These are phyloP conservation scores for Seira musarum DNA, from an alignment of 2,888 invertebrate genomes.

Conservation along the genomic window DNA sequence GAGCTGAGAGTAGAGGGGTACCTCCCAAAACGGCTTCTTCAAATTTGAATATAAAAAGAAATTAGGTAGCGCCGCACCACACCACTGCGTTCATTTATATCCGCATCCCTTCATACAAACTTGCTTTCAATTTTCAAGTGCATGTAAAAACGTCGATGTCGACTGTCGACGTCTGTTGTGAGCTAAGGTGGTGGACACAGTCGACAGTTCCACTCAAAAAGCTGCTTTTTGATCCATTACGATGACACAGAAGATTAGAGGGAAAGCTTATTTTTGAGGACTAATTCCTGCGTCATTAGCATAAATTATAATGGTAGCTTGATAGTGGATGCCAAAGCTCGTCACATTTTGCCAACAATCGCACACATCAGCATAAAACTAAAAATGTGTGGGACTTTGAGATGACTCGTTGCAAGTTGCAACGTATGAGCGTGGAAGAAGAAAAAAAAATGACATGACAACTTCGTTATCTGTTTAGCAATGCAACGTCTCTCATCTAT, in stretches of 20 bases:
- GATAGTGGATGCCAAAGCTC: background rate
- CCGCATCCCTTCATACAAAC: no score
- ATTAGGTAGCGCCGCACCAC: no score
- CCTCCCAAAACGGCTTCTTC: no score
- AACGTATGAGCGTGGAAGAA: no score
- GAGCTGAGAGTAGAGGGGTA: no score
- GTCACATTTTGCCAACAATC: background rate
- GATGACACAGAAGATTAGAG: conserved; percentile 32
- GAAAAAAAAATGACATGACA: no score
- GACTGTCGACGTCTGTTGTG: no score
- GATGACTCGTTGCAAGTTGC: no score
- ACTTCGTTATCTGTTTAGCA: background rate
- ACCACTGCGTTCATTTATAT: no score
- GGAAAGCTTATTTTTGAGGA: conserved; percentile 51
- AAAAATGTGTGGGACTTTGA: no score
- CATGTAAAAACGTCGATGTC: background rate
- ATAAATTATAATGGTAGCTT: conserved; percentile 26
- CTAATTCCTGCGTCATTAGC: conserved; percentile 55
- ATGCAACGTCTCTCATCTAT: background rate
- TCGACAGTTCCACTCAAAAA: conserved; percentile 13
- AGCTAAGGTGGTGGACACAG: background rate
- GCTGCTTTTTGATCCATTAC: conserved; percentile 35
- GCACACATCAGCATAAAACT: no score
- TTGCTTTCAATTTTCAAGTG: conserved; percentile 1
- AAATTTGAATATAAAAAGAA: no score